Evolutionary conservation across 1,140 invertebrate species (phyloP), one percentile per base, ranked within the genome.

Genomic region (Trichonephila clavipes): DNA sequence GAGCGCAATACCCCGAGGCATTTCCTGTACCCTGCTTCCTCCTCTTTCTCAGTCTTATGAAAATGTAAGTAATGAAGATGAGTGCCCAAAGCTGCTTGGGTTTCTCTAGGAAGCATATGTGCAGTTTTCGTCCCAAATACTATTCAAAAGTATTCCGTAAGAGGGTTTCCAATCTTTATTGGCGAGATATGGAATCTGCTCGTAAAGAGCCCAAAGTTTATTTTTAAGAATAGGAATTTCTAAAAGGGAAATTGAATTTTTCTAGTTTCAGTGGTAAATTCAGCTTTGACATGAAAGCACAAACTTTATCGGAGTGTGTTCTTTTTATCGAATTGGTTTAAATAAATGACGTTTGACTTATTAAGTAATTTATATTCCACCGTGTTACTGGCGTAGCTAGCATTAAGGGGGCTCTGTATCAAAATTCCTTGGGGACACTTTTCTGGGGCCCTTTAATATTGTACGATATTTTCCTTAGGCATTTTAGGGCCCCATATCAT

Each of bases 61-160:
- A 64, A 64, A 64, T 64, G 62, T 64, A 64, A 64, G 62, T 64
- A 64, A 64, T 64, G 62, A 64, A 64, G 62, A 64, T 64, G 62
- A 21, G 62, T 64, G 16, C 21, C 62, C 6, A 64, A 64, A 64
- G 62, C 62, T 64, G 62, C 7, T 51, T 64, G 62, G 62, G 62
- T 64, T 18, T 64, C 62, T 21, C 21, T 6, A 6, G 18, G 21
- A 64, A 64, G 62, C 62, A 21, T 64, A 64, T 64, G 21, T 64
- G 62, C 21, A 64, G 62, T 64, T 64, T 51, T 51, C 51, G 51
- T 51, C 1, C 10, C 51, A 19, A 21, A 21, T 18, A 64, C 16
- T 64, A 64, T 19, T 64, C 21, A 21, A 62, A 51, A 51, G 51
- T 51, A 51, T 51, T 51, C 51, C 51, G 51, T 51, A 51, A 51